Base-by-base conservation (phyloP, 2,797 vertebrate genomes). In the Decapterus maruadsi region DNA sequence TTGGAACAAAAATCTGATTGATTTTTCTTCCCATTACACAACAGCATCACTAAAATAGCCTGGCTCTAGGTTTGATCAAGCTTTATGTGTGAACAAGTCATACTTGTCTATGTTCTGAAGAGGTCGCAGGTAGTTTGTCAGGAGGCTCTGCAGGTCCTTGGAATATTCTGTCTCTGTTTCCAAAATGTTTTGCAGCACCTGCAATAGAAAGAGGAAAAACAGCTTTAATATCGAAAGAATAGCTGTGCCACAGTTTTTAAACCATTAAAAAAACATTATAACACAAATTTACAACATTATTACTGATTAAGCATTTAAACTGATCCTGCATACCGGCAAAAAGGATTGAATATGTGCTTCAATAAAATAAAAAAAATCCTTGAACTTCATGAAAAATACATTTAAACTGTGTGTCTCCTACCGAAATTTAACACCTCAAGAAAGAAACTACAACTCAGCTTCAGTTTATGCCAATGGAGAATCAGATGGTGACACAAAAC, bases 141-240 rank as follows among this genome's bases (percentile, higher is more conserved):
- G 96, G 83, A 99, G 95, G 75, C 94, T 96, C 94, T 99, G 97
- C 57, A 99, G 96, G 77, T 99, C 98, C 92, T 98, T 99, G 82
- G 96, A 96, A 84, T 99, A 99, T 81, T 98, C 98, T 1, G 96
- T 97, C 93, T 99, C 98, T 16, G 97, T 99, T 95, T 99, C 98
- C 90, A 99, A 92, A 94, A 99, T 99, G 92, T 99, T 99, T 95
- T 99, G 97, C 88, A 99, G 95, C 90, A 99, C 98, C 98, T 99
- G 78, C 4, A 92, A 75, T 0, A 58, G 26, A 58, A 60, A 16
- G 8, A 17, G 6, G 5, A 9, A 42, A 58, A 60, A 53, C 43
- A 26, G 26, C 26, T 26, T 26, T 26, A 26, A 26, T 26, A 26
- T 26, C 3, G 26, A 26, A 26, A 26, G 26, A 26, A 1, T 26